Conservation (phyloP, 2,113 vertebrate genomes). For the Callithrix jacchus region DNA sequence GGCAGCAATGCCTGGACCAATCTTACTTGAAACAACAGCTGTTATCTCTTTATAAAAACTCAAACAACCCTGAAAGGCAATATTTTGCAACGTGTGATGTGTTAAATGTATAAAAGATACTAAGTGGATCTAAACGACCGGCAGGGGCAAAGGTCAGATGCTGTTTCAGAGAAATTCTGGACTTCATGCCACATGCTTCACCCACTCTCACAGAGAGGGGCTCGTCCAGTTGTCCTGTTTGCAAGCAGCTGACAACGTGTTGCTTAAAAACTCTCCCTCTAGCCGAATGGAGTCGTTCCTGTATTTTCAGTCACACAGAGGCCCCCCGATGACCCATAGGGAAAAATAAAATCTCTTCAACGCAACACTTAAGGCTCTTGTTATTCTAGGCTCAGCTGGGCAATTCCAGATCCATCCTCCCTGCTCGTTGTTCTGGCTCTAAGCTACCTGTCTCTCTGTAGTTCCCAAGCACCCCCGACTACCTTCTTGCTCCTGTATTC, state of each 20-base stretch:
- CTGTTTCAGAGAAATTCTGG: too few relatives aligned
- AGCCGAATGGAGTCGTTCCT: accelerated
- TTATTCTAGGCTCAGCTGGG: accelerated
- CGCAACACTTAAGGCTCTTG: accelerated
- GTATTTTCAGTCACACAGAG: background rate
- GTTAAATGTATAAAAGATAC: background rate
- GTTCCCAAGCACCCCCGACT: accelerated
- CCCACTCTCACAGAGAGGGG: accelerated
- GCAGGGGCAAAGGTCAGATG: accelerated
- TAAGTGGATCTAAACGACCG: background rate
- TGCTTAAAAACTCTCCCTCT: background rate
- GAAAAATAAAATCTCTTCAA: background rate
- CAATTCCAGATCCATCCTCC: accelerated
- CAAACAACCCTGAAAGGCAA: background rate
- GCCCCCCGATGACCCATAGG: accelerated
- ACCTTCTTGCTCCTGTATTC: accelerated
- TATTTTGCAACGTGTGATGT: background rate
- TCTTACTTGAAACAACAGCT: background rate
- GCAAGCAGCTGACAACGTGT: accelerated
- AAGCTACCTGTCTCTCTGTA: background rate
- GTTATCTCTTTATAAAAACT: background rate
- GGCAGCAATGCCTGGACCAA: background rate
- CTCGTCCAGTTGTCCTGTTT: accelerated
- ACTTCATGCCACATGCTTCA: accelerated
- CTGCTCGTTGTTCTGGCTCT: accelerated